These are phyloP conservation scores for Prunella strophiata DNA, from an alignment of 2,797 vertebrate genomes.

Conservation along the genomic window DNA sequence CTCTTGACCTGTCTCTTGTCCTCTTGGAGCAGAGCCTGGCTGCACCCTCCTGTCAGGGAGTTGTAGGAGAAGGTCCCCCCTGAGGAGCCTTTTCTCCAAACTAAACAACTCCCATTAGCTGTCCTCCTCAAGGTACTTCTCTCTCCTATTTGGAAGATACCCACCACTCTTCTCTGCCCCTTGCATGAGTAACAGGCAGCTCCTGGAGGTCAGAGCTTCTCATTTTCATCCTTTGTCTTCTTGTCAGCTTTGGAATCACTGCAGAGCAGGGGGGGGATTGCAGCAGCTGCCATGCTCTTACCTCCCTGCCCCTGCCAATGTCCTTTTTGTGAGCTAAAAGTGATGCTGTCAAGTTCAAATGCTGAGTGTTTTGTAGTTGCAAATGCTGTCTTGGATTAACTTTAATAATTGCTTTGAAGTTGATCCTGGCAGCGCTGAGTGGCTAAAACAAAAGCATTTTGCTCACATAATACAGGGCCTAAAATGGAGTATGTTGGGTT, in stretches of 20 bases:
- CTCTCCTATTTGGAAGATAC: neutral
- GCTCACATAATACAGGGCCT: neutral
- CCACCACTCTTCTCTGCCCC: neutral
- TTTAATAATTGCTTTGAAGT: constrained; percentile 49
- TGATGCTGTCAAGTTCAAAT: neutral
- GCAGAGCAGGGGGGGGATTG: neutral
- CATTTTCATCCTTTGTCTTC: neutral
- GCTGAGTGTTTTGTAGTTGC: neutral
- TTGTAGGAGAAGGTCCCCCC: neutral
- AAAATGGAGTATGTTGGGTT: constrained; percentile 4
- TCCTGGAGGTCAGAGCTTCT: neutral
- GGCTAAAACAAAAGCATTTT: constrained; percentile 31
- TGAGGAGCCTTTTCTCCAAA: neutral
- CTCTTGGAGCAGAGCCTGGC: neutral
- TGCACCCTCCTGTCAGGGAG: neutral
- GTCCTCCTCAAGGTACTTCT: neutral
- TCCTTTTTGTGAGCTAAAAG: neutral
- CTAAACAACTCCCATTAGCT: neutral
- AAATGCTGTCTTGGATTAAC: constrained; percentile 45
- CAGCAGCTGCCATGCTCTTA: neutral
- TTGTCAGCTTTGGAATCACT: neutral
- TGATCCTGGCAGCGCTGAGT: neutral
- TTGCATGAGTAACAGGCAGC: neutral
- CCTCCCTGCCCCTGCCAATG: neutral
- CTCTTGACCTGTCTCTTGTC: neutral